These are phyloP conservation scores for Monopis laevigella DNA, from an alignment of 2,888 invertebrate species.

Conservation along the genomic window DNA sequence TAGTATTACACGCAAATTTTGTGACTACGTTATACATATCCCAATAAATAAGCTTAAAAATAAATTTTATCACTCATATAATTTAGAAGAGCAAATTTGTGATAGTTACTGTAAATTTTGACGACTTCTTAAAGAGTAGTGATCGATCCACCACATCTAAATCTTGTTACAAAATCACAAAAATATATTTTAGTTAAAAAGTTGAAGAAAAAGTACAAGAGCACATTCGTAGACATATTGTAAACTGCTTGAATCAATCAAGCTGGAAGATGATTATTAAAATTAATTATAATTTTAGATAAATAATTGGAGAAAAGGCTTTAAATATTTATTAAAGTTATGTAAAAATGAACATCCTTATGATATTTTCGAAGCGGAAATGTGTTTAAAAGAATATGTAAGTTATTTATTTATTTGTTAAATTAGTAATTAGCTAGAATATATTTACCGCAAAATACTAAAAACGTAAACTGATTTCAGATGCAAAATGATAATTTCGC, in stretches of 20 bases:
- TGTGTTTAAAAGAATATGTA: slow-evolving; percentile 36
- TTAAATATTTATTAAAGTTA: slow-evolving; percentile 31
- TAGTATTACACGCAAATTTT: too few relatives aligned
- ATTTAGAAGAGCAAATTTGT: too few relatives aligned
- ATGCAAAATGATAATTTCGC: slow-evolving; percentile 38
- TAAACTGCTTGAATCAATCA: slow-evolving; percentile 1
- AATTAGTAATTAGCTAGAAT: background rate
- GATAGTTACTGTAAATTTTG: too few relatives aligned
- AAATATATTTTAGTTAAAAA: too few relatives aligned
- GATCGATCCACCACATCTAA: too few relatives aligned
- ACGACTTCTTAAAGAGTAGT: too few relatives aligned
- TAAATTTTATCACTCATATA: too few relatives aligned
- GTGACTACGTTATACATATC: too few relatives aligned
- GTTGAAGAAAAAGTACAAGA: background rate
- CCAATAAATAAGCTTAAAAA: too few relatives aligned
- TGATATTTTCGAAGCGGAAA: slow-evolving; percentile 22
- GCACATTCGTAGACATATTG: background rate
- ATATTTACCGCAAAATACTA: background rate
- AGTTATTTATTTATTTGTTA: slow-evolving; percentile 21
- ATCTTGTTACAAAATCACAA: too few relatives aligned
- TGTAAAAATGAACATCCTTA: slow-evolving; percentile 28
- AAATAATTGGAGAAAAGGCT: slow-evolving; percentile 38
- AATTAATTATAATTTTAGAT: slow-evolving; percentile 32
- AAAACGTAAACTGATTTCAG: slow-evolving; percentile 31
- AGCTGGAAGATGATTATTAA: too few relatives aligned